Evolutionary conservation across 2,888 invertebrate genomes (phyloP).

Genomic region (Drosophila mettleri): DNA sequence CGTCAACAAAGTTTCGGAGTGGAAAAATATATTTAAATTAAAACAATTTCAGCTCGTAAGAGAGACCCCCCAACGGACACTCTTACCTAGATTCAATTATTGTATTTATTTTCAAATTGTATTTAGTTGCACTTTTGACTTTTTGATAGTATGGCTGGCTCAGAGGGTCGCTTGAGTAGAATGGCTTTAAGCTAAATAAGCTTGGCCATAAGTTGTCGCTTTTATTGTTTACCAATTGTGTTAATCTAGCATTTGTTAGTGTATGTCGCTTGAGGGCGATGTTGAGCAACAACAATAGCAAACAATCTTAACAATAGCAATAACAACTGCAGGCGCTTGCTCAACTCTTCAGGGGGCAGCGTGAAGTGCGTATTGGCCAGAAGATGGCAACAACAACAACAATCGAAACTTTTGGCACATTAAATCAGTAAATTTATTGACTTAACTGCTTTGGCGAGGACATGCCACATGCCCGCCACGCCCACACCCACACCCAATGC

Average conservation of each 20-base stretch:
- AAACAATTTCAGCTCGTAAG: background rate
- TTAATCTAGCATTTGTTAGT: constrained; percentile 66
- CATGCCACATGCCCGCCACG: constrained; percentile 58
- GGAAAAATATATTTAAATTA: too few species aligned
- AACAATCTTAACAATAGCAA: constrained; percentile 42
- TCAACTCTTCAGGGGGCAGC: constrained; percentile 38
- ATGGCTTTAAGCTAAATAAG: constrained; percentile 61
- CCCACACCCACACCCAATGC: constrained; percentile 18
- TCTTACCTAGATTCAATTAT: constrained; percentile 5
- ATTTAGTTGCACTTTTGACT: constrained; percentile 6
- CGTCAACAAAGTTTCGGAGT: background rate
- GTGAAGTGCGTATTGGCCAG: constrained; percentile 39
- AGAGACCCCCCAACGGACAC: background rate
- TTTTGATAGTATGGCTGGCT: background rate
- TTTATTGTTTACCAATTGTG: constrained; percentile 81
- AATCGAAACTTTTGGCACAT: constrained; percentile 82
- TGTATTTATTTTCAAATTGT: background rate
- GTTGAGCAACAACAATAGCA: constrained; percentile 35
- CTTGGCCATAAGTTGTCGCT: constrained; percentile 55
- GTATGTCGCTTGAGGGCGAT: constrained; percentile 29
- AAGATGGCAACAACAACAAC: constrained; percentile 49
- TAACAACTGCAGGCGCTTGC: constrained; percentile 40
- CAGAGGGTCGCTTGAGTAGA: constrained; percentile 12
- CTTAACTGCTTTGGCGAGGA: constrained; percentile 74
- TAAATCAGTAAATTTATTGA: constrained; percentile 82